Base-by-base conservation (phyloP, 2,888 invertebrate genomes). In the Hyposoter didymator region DNA sequence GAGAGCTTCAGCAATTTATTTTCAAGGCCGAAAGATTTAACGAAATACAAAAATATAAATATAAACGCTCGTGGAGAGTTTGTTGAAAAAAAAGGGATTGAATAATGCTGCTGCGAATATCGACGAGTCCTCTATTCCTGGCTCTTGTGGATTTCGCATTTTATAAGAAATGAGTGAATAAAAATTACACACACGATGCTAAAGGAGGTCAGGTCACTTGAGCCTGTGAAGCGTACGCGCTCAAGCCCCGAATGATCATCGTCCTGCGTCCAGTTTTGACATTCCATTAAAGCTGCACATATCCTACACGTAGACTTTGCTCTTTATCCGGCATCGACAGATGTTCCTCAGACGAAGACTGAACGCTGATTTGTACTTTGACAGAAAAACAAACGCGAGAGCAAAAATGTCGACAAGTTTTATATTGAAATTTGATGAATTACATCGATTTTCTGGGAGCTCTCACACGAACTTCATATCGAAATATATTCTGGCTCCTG, bases 1-100 rank as follows among this genome's bases (percentile, higher is more conserved):
- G 73, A 69, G 66, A 64, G 67, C 64, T 64, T 45, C 22, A 19
- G 79, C 79, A 75, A 84, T 84, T 79, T 84, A 79, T 84, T 84
- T 84, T 84, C 84, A 84, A 75, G 84, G 70, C 75, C 59, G n/a
- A 14, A 43, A 70, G 28, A 74, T n/a, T 22, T 32, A 17, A 14
- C 52, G 7, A 43, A 78, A 59, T 28, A 69, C 22, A 64, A 1
- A 39, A 39, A 47, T 14, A 19, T 8, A 49, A 49, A 49, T 70
- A n/a, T 10, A 17, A 17, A 45, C 17, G n/a, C 10, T 10, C 10
- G 59, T 47, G 32, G 17, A 66, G 76, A 32, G 19, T 32, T n/a
- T 39, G 39, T 39, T 39, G 39, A 39, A 39, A 39, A 39, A 39
- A 39, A 39, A 39, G 39, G 39, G 39, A 39, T 39, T 10, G 39